Conservation (phyloP, 2,113 vertebrate genomes). For the Chloropsis cyanopogon region DNA sequence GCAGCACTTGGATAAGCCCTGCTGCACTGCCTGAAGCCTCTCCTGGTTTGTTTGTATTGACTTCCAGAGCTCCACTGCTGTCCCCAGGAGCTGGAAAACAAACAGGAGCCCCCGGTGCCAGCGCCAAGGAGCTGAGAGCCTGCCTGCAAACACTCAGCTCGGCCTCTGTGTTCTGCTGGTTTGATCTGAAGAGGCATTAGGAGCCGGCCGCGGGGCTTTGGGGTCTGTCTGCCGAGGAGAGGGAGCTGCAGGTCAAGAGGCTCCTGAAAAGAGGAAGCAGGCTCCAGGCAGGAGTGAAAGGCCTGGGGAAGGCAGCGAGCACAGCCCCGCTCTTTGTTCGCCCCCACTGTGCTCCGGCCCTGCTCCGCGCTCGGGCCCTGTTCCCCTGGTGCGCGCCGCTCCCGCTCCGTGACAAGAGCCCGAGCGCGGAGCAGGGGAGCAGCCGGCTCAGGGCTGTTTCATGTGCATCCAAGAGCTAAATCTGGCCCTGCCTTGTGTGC, state of each 20-base stretch:
- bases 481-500: neutral
- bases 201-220: neutral
- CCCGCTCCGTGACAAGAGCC: neutral
- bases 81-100: neutral
- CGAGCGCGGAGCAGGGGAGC: neutral
- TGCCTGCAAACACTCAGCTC: neutral
- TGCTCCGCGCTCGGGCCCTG: neutral
- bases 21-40: neutral
- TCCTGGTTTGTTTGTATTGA: neutral
- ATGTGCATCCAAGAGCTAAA: constrained; percentile 57
- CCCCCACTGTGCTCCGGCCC: neutral
- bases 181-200: constrained; percentile 27
- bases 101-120: neutral
- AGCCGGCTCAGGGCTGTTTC: neutral
- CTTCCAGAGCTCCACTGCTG: neutral
- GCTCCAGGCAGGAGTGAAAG: neutral
- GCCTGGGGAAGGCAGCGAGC: neutral
- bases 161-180: neutral
- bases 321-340: neutral
- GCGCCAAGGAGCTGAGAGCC: neutral
- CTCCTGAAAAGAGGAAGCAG: neutral
- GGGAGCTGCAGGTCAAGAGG: constrained; percentile 55
- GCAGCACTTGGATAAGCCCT: neutral
- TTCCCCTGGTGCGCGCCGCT: neutral
- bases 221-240: neutral